Conservation (phyloP, 2,888 invertebrate species). For the Carterocephalus palaemon region DNA sequence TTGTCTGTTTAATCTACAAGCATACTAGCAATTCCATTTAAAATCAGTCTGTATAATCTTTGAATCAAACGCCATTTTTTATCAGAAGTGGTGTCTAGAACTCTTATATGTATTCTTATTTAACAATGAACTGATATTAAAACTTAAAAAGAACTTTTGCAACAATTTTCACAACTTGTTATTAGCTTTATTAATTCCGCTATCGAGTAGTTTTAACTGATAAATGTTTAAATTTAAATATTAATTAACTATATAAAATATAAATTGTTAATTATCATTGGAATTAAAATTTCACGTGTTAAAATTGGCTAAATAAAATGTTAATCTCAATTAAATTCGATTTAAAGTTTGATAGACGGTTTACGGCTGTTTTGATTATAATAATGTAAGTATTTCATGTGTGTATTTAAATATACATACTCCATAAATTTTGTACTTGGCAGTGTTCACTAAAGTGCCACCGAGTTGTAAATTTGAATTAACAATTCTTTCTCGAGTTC, state of each 20-base stretch:
- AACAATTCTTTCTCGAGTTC: too few species aligned
- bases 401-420: constrained; percentile 17
- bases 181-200: constrained; percentile 67
- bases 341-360: constrained; percentile 36
- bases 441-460: too few species aligned
- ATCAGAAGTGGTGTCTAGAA: constrained; percentile 13
- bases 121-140: constrained; percentile 38
- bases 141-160: constrained; percentile 44
- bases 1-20: too few species aligned
- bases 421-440: constrained; percentile 22
- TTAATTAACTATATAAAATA: constrained; percentile 25
- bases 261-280: constrained; percentile 42
- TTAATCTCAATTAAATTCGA: constrained; percentile 28
- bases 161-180: constrained; percentile 57
- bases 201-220: constrained; percentile 52
- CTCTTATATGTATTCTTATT: too few species aligned
- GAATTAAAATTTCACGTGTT: constrained; percentile 37
- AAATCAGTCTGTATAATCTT: too few species aligned
- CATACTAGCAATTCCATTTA: too few species aligned
- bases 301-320: constrained; percentile 37
- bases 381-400: constrained; percentile 20
- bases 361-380: constrained; percentile 37
- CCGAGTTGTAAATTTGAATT: too few species aligned
- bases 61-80: constrained; percentile 27
- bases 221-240: constrained; percentile 33